Base-by-base conservation (phyloP, 2,888 invertebrate genomes). In the Lasioglossum oenotherae region DNA sequence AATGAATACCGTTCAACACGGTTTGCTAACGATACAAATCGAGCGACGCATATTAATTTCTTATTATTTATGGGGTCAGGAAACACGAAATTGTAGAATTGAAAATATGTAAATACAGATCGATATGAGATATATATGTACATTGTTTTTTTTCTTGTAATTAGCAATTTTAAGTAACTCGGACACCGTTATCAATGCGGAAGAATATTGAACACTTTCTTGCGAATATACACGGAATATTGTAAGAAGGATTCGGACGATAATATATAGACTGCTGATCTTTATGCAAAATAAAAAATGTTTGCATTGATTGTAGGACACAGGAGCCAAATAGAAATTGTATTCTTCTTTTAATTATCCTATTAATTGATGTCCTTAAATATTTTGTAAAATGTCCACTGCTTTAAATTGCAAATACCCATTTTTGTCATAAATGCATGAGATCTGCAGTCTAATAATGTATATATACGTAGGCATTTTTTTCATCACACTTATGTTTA, bases 401-500 rank as follows among this genome's bases (percentile, higher is more conserved):
- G 12, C 44, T 44, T 44, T 12, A 44, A 44, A 3, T 41, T 12
- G 10, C 10, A 41, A 41, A 41, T 41, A 41, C 12, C 12, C 44
- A 12, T 44, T 44, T 44, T 44, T 44, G 12, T 44, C 44, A 44
- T 12, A 12, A 44, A 44, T 44, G 44, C 44, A 44, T 44, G 0
- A 44, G 12, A 44, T 44, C 44, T 0, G 12, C 44, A 44, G 12
- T 44, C 44, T 44, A 44, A 12, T 44, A 44, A 44, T 44, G 44
- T 44, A 44, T 44, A 41, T 41, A 44, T 14, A 44, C 44, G 35
- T 73, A 77, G 57, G 8, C 60, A 5, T n/a, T 19, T 53, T 80
- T 80, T 87, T 75, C 49, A 87, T 89, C 89, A 86, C 86, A 90
- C 85, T 90, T 87, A 91, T 74, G 74, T 90, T 91, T 89, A 88